Base-by-base conservation (phyloP, 2,888 invertebrate genomes). In the Rutpela maculata region DNA sequence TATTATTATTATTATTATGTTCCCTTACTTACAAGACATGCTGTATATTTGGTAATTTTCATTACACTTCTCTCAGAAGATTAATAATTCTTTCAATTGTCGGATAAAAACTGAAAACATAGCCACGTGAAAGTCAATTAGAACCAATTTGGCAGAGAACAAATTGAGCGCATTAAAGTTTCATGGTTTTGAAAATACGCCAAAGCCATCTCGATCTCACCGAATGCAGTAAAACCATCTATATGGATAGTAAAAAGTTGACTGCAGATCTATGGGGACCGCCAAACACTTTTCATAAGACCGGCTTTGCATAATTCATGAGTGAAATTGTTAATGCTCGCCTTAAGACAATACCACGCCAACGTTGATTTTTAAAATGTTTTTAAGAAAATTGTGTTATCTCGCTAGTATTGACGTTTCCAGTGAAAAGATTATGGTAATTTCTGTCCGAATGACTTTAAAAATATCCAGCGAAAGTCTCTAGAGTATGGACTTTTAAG, bases 231-330 rank as follows among this genome's bases (percentile, higher is more conserved):
- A 57, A 57, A 63, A 70, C 50, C 70, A 71, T 76, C 59, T 56
- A 66, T 71, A 65, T 59, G 74, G 71, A 67, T 74, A 78, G 78
- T 69, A 80, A 82, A 80, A 82, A 80, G 78, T 80, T 78, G 77
- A 79, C 77, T 79, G 77, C 59, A 78, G 77, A 80, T 80, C 81
- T 81, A 76, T 74, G 76, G 82, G 79, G 82, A 79, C 80, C 75
- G 74, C 78, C 78, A 77, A 82, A 80, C 78, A 79, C 78, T 82
- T 84, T 83, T 83, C 86, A 84, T 82, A 84, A 82, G 85, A 85
- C 86, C 78, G 78, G 67, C 76, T 78, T 85, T 87, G 86, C 85
- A 87, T 87, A 84, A 87, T 87, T 87, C 87, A 87, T 86, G 83
- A 81, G 71, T 76, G 69, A 87, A 86, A 86, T 86, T 87, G 86